A percentile compares a stretch with the other conserved stretches of the same genome.
These are phyloP conservation scores for Apomyelois bistriatella DNA, from an alignment of 2,888 invertebrate genomes.

Conservation along the genomic window DNA sequence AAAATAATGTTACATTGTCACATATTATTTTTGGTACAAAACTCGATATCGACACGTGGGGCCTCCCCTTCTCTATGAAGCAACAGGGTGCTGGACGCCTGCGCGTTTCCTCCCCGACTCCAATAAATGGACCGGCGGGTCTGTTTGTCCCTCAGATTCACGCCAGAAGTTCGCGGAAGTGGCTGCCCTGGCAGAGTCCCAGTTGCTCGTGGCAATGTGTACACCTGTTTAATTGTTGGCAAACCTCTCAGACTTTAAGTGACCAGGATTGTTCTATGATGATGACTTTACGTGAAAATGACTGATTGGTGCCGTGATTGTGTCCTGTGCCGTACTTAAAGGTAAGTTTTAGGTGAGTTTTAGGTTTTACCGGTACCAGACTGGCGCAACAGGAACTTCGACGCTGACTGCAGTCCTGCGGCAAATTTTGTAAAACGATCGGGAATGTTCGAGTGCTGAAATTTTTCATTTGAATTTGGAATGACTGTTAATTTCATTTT, in stretches of 20 bases:
- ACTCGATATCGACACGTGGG: slow-evolving; percentile 35
- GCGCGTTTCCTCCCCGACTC: slow-evolving; percentile 64
- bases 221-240: slow-evolving; percentile 31
- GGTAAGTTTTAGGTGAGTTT: slow-evolving; percentile 42
- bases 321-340: slow-evolving; percentile 40
- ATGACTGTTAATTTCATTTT: neutral
- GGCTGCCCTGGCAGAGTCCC: slow-evolving; percentile 35
- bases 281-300: slow-evolving; percentile 47
- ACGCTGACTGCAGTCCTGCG: neutral
- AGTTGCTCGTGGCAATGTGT: slow-evolving; percentile 47
- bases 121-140: slow-evolving; percentile 57
- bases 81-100: slow-evolving; percentile 78
- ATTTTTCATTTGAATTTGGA: neutral
- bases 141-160: slow-evolving; percentile 52
- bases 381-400: slow-evolving; percentile 9
- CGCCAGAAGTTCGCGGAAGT: slow-evolving; percentile 49
- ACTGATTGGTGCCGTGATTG: slow-evolving; percentile 36
- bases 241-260: slow-evolving; percentile 39
- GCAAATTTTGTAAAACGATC: neutral
- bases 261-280: slow-evolving; percentile 39
- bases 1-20: too few relatives aligned
- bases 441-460: neutral
- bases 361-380: neutral
- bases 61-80: slow-evolving; percentile 51
- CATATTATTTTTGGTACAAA: neutral